Evolutionary conservation across 2,797 vertebrate species (phyloP).

Genomic region (Masticophis lateralis): DNA sequence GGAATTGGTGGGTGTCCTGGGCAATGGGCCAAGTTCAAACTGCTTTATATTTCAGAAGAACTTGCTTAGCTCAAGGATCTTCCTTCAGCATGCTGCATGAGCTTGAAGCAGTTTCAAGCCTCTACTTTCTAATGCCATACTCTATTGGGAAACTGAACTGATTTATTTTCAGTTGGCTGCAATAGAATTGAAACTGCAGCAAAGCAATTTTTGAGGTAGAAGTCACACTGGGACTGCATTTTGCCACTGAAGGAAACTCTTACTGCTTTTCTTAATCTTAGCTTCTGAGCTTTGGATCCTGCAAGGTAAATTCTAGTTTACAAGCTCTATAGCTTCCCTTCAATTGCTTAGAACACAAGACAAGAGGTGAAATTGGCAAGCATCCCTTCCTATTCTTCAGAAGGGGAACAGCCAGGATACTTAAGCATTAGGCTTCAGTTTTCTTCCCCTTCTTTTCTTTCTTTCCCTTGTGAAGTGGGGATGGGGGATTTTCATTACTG

Average conservation of each 20-base stretch:
- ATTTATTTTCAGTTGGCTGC: neutral
- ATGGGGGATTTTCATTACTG: neutral
- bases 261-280: neutral
- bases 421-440: neutral
- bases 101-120: neutral
- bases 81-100: neutral
- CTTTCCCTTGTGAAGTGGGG: neutral
- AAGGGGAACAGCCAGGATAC: neutral
- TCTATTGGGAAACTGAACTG: neutral
- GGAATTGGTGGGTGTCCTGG: neutral
- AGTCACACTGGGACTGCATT: neutral
- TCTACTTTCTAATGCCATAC: neutral
- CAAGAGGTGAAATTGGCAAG: neutral
- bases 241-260: neutral
- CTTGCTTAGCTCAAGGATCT: neutral
- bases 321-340: neutral
- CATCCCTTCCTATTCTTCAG: neutral
- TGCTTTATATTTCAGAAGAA: neutral
- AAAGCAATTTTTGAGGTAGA: neutral
- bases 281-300: neutral
- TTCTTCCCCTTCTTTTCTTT: neutral
- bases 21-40: neutral
- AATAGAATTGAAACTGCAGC: neutral
- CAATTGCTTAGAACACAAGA: neutral
- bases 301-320: neutral